phyloP scores from a whole-genome alignment of 2,888 invertebrate genomes.

The Pseudococcus longispinus region DNA sequence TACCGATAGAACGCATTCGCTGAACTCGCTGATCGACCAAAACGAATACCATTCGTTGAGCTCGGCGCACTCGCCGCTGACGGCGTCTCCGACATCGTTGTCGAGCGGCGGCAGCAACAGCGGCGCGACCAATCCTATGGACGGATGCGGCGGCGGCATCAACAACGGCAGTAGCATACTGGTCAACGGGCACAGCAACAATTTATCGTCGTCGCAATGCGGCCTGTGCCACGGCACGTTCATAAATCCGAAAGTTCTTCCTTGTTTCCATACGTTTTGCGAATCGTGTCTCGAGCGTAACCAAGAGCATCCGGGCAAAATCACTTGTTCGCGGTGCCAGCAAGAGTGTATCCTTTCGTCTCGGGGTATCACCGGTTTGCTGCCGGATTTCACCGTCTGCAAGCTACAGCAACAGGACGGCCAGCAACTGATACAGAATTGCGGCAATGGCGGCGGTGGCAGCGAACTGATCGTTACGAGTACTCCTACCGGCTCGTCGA shows the following conservation, averaged over 20 bases:
- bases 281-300: conserved; percentile 77
- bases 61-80: conserved; percentile 69
- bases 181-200: conserved; percentile 57
- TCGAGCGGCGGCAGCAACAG: conserved; percentile 61
- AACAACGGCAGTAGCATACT: conserved; percentile 36
- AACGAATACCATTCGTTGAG: conserved; percentile 75
- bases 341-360: conserved; percentile 65
- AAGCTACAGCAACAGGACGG: conserved; percentile 58
- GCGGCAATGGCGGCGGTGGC: conserved; percentile 63
- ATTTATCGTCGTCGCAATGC: conserved; percentile 59
- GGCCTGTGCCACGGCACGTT: conserved; percentile 76
- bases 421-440: conserved; percentile 43
- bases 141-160: conserved; percentile 36
- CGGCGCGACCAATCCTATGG: conserved; percentile 16
- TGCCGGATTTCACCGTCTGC: conserved; percentile 70
- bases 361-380: conserved; percentile 72
- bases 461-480: neutral
- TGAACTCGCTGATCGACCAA: conserved; percentile 84
- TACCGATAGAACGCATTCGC: conserved; percentile 87
- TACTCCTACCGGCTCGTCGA: conserved; percentile 64
- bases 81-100: conserved; percentile 74
- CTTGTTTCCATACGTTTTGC: conserved; percentile 86
- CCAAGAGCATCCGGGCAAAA: conserved; percentile 73
- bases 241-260: conserved; percentile 76
- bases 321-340: conserved; percentile 76